These are phyloP conservation scores for Campylorhamphus procurvoides DNA, from an alignment of 2,113 vertebrate species.

Conservation along the genomic window DNA sequence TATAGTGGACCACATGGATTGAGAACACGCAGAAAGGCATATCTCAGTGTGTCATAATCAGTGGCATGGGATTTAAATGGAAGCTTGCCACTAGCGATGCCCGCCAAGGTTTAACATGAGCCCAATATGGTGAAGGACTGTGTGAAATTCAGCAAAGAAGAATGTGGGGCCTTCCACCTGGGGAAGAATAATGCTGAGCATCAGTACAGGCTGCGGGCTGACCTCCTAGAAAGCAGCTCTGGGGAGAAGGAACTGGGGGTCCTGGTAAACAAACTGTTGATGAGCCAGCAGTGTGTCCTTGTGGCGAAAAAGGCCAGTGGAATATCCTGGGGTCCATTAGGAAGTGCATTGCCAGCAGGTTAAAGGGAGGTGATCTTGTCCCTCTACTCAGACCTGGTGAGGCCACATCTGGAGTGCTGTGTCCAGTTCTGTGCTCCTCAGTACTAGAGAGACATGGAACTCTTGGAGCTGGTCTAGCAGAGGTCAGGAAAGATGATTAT, in stretches of 20 bases:
- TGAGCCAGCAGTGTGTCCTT: neutral
- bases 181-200: neutral
- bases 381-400: neutral
- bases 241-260: neutral
- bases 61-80: neutral
- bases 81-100: neutral
- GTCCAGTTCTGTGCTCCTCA: neutral
- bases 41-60: too few relatives aligned
- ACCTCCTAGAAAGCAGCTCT: neutral
- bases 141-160: neutral
- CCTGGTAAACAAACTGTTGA: neutral
- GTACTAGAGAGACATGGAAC: neutral
- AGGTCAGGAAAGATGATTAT: neutral
- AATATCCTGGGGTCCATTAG: neutral
- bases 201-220: too few relatives aligned
- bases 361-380: neutral
- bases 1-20: neutral
- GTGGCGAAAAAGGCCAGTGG: neutral
- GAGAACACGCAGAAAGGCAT: neutral
- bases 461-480: accelerated
- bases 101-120: too few relatives aligned
- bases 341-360: neutral
- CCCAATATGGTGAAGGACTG: too few relatives aligned
- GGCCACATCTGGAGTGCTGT: neutral
- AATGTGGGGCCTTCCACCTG: neutral